Percentiles rank a stretch among this genome's conserved stretches.
These are phyloP conservation scores for Puffinus mauretanicus DNA, from an alignment of 2,113 vertebrate genomes.

Conservation along the genomic window DNA sequence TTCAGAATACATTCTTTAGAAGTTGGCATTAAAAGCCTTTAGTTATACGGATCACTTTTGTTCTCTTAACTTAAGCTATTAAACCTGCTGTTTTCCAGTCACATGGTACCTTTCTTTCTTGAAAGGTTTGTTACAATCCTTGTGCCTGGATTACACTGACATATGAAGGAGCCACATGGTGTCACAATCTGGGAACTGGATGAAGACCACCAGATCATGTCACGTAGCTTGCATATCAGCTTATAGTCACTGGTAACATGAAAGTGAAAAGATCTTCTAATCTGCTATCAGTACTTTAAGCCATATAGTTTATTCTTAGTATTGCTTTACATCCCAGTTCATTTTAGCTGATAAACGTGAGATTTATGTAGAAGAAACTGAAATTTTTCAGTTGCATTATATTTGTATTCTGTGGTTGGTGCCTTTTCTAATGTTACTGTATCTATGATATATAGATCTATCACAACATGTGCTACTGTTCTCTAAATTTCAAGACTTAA, in stretches of 20 bases:
- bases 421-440: slow-evolving; percentile 66
- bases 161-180: not conserved
- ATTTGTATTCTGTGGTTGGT: slow-evolving; percentile 64
- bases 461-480: slow-evolving; percentile 67
- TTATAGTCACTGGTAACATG: not conserved
- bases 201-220: not conserved
- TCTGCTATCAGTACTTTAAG: not conserved
- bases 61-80: not conserved
- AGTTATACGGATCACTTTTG: not conserved
- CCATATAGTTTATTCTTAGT: not conserved
- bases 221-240: not conserved
- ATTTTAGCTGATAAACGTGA: slow-evolving; percentile 28
- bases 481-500: slow-evolving; percentile 70
- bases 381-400: slow-evolving; percentile 39
- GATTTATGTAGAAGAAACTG: slow-evolving; percentile 30
- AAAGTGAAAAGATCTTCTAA: not conserved
- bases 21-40: not conserved
- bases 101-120: not conserved
- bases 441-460: slow-evolving; percentile 76
- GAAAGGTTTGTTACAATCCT: not conserved
- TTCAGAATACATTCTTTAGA: not conserved
- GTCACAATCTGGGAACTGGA: not conserved
- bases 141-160: not conserved
- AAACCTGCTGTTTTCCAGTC: not conserved
- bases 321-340: not conserved